Percentiles rank a stretch among this genome's conserved stretches.
Evolutionary conservation across 1,140 invertebrate species (phyloP).

Genomic region (Pseudoatta argentina): DNA sequence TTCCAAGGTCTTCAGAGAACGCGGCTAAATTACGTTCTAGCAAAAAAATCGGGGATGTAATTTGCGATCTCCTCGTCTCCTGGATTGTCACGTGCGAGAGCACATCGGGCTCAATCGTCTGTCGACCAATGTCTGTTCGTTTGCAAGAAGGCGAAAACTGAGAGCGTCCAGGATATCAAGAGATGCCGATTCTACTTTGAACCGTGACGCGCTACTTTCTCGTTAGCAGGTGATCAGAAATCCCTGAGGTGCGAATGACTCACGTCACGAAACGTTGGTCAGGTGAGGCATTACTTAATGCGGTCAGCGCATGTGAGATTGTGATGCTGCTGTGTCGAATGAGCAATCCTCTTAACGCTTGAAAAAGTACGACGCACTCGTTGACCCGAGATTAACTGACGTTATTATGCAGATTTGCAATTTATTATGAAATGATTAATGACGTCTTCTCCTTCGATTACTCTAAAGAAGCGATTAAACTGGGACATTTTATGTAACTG

Average conservation of each 20-base stretch:
- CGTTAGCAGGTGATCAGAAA: constrained; percentile 49
- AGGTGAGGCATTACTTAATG: constrained; percentile 21
- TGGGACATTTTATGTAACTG: not conserved
- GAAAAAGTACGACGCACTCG: not conserved
- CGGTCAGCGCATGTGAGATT: constrained; percentile 9
- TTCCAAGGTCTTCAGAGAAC: constrained; percentile 20
- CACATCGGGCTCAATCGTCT: not conserved
- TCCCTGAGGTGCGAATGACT: constrained; percentile 41
- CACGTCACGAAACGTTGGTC: constrained; percentile 29
- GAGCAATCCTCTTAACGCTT: not conserved
- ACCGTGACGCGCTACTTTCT: constrained; percentile 40
- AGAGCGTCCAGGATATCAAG: not conserved
- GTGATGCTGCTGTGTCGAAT: not conserved
- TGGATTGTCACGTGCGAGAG: not conserved
- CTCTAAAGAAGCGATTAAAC: not conserved
- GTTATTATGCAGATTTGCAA: not conserved
- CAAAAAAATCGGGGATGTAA: not conserved
- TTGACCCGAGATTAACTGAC: not conserved
- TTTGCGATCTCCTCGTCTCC: not conserved
- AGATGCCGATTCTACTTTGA: constrained; percentile 33
- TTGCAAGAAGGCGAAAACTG: not conserved
- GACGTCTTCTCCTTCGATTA: not conserved
- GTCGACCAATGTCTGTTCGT: not conserved
- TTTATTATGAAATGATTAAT: not conserved
- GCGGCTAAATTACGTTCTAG: not conserved